A percentile compares a stretch with the other conserved stretches of the same genome.
Evolutionary conservation across 1,140 invertebrate genomes (phyloP).

Genomic region (Brachionus manjavacas): DNA sequence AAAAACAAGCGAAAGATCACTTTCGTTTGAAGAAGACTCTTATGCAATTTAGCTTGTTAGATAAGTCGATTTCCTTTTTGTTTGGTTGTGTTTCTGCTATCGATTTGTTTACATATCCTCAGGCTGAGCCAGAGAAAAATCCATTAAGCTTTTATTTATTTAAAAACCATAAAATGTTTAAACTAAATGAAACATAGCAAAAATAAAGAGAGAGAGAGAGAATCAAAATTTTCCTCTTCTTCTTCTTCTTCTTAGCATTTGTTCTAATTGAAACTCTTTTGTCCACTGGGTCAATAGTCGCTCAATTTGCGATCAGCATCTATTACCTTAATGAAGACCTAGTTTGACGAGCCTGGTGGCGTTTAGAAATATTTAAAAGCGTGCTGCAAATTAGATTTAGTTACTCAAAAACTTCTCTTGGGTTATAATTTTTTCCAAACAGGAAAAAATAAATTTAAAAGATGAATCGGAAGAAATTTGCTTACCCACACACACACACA

Average conservation of each 20-base stretch:
- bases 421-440: not conserved
- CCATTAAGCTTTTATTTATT: constrained; percentile 30
- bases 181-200: not conserved
- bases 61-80: constrained; percentile 15
- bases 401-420: constrained; percentile 1
- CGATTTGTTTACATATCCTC: not conserved
- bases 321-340: not conserved
- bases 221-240: not conserved
- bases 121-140: constrained; percentile 17
- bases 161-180: constrained; percentile 15
- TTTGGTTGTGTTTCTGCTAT: not conserved
- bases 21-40: not conserved
- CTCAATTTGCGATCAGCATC: not conserved
- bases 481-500: not conserved
- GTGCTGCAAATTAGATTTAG: not conserved
- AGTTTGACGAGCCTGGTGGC: not conserved
- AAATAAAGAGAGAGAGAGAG: not conserved
- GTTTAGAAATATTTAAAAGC: not conserved
- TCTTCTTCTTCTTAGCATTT: not conserved
- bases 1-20: constrained; percentile 31
- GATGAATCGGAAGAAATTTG: constrained; percentile 6
- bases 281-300: not conserved
- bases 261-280: not conserved
- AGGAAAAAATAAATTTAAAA: constrained; percentile 11
- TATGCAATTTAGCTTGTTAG: constrained; percentile 20